Evolutionary conservation across 2,113 vertebrate genomes (phyloP), one percentile per base, ranked within the genome.

Genomic region (Sander vitreus): DNA sequence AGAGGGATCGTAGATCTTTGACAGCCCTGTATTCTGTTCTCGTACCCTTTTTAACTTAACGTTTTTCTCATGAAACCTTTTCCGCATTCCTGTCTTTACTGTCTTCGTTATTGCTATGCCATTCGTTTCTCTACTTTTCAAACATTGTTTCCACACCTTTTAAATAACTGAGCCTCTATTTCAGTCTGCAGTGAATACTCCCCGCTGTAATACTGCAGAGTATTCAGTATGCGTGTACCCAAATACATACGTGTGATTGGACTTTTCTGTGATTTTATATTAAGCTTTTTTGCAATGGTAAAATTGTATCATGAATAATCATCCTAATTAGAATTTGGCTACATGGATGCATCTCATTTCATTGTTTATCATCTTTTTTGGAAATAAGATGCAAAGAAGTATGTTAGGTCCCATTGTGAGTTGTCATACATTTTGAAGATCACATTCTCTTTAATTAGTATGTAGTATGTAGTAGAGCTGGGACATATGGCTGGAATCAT

Each of bases 1-100:
- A 10, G 36, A 67, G 54, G 71, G 53, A 57, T 60, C 18, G 16
- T 57, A 75, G 64, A 57, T 64, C 65, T 72, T 68, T 77, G 80
- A 81, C 87, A 74, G 55, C 30, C 8, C 23, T 47, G 16, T 23
- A 36, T 50, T 79, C 50, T 66, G 18, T 36, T 69, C 77, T 14
- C 6, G 3, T 8, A 53, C 12, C 7, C 62, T 60, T 57, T 63
- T 53, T 7, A 53, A 47, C 21, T 50, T 33, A 18, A 55, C n/a
- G 3, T 27, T 65, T 47, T 55, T n/a, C 78, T 76, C 14, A 33
- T 70, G 1, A 66, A 59, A 48, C 43, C 39, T 57, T 58, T 25
- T 53, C 47, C 53, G 21, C 18, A 6, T 39, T 54, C 19, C n/a
- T 21, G 25, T 60, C 21, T 19, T 54, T 15, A 53, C 53, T 23